Evolutionary conservation across 2,888 invertebrate genomes (phyloP).

Genomic region (Psococerastis gibbosa): DNA sequence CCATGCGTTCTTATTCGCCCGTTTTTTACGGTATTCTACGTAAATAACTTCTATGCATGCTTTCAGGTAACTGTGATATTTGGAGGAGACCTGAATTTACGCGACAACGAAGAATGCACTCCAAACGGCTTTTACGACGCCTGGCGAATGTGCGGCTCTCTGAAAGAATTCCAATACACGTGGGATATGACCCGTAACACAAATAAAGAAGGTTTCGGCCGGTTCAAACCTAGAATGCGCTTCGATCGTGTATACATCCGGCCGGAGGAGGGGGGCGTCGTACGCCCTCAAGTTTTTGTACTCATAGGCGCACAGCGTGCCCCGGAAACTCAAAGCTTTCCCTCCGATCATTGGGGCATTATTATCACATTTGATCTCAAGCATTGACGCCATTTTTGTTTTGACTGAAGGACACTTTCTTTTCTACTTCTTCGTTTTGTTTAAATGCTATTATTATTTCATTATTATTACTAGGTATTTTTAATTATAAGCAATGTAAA

Average conservation of each 20-base stretch:
- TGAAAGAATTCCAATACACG: constrained; percentile 31
- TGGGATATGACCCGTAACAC: constrained; percentile 37
- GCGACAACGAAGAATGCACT: constrained; percentile 34
- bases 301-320: constrained; percentile 31
- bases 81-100: constrained; percentile 38
- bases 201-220: constrained; percentile 25
- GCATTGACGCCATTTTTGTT: background rate
- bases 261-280: constrained; percentile 20
- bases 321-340: constrained; percentile 28
- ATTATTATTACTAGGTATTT: too few species aligned
- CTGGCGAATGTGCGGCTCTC: constrained; percentile 33
- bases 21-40: too few species aligned
- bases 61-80: constrained; percentile 28
- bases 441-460: too few species aligned
- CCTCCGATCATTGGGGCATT: constrained; percentile 37
- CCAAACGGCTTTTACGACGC: constrained; percentile 28
- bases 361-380: constrained; percentile 21
- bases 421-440: background rate
- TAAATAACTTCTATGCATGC: too few species aligned
- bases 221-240: constrained; percentile 27
- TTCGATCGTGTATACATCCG: constrained; percentile 34
- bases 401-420: background rate
- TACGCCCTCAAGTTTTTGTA: constrained; percentile 30
- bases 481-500: too few species aligned
- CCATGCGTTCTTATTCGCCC: too few species aligned